phyloP scores from a whole-genome alignment of 2,797 vertebrate species.

The Darevskia nairensis region DNA sequence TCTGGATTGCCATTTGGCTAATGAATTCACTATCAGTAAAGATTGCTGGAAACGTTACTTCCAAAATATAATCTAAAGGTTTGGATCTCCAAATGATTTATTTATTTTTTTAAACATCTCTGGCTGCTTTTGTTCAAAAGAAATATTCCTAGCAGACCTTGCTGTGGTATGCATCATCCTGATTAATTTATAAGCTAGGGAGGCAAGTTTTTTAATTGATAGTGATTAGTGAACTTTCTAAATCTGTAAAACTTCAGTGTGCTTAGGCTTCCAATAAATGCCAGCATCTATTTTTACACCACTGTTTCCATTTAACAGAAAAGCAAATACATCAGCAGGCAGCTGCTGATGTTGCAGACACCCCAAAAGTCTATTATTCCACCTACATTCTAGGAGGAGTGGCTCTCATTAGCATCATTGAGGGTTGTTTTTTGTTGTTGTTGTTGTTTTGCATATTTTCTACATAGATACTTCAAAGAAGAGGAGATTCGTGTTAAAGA shows the following conservation, averaged over 20 bases:
- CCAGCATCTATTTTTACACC: slow-evolving; percentile 64
- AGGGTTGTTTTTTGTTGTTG: background rate
- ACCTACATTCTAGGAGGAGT: slow-evolving; percentile 4
- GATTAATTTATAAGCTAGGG: slow-evolving; percentile 52
- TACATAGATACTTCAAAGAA: slow-evolving; percentile 11
- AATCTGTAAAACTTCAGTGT: slow-evolving; percentile 62
- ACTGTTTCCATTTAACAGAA: slow-evolving; percentile 51
- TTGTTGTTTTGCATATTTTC: background rate
- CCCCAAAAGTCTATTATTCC: slow-evolving; percentile 34
- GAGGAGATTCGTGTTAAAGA: slow-evolving; percentile 10
- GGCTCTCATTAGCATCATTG: background rate
- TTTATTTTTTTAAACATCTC: background rate
- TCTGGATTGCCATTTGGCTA: no score
- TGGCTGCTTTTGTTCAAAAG: slow-evolving; percentile 40
- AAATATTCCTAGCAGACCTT: slow-evolving; percentile 42
- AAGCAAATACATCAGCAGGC: slow-evolving; percentile 45
- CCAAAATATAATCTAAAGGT: background rate
- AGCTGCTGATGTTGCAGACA: slow-evolving; percentile 46
- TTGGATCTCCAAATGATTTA: background rate
- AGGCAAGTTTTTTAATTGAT: slow-evolving; percentile 56
- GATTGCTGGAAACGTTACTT: background rate
- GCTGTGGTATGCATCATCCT: background rate
- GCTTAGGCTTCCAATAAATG: slow-evolving; percentile 58
- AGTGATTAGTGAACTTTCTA: slow-evolving; percentile 63
- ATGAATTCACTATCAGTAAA: background rate